Evolutionary conservation across 2,888 invertebrate species (phyloP), one percentile per base, ranked within the genome.

Genomic region (Dasysyrphus tricinctus): DNA sequence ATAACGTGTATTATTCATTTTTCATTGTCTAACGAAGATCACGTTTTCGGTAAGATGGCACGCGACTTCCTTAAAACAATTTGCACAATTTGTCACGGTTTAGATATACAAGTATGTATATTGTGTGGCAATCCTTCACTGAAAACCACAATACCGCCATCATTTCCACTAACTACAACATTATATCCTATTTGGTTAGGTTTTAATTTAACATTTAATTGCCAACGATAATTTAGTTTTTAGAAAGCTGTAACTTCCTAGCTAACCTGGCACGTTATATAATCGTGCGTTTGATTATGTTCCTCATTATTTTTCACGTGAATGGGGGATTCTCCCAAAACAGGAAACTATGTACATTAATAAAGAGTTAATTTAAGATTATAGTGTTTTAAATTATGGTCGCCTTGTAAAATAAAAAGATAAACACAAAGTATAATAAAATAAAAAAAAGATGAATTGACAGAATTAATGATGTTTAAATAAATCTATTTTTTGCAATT

Each of bases 71-170:
- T 32, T 54, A 54, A 54, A 32, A 54, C 32, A 32, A 32, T 32
- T 54, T n/a, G 14, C 32, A 32, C n/a, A 54, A 29, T 54, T 54
- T 54, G 54, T 32, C 54, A 29, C 32, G 16, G 54, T 32, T 49
- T 11, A 2, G 29, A 4, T 54, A 51, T 12, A 3, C n/a, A n/a
- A n/a, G n/a, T n/a, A n/a, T n/a, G 12, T 12, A 29, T 51, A 14
- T 14, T 5, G 5, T n/a, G 5, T 0, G 19, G 4, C 51, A 51
- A 51, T 54, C 54, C 29, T 29, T 54, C 24, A 24, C 49, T 5
- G 32, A 4, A 4, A 32, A 3, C 5, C 51, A 8, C 19, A 19
- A 3, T 19, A 49, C n/a, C 12, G 29, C 29, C 14, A 14, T 3
- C 19, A 32, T 32, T 4, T 24, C 2, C 19, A 49, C 7, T 3